Conservation (phyloP, 2,888 invertebrate genomes). For the Xestia c-nigrum region DNA sequence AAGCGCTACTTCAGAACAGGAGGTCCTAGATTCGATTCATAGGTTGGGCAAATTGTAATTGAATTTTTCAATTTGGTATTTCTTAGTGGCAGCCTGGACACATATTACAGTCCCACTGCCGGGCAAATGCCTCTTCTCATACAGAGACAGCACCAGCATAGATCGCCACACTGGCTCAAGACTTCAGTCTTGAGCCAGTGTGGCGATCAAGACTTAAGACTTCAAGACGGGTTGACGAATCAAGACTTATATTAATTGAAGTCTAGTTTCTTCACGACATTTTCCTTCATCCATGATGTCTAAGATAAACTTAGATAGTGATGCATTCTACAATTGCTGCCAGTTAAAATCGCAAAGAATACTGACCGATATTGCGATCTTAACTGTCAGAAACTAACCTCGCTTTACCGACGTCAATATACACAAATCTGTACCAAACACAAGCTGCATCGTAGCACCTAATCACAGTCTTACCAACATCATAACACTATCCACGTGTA, state of each 20-base stretch:
- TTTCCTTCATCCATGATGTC: background rate
- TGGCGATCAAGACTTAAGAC: no score
- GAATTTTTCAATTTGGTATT: background rate
- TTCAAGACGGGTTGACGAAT: background rate
- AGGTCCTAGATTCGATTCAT: background rate
- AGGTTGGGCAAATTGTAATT: background rate
- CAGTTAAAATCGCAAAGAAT: no score
- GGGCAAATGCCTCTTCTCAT: background rate
- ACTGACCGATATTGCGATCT: no score
- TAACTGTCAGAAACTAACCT: no score
- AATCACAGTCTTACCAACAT: constrained; percentile 12
- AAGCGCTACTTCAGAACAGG: background rate
- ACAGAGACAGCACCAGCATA: background rate
- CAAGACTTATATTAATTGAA: background rate
- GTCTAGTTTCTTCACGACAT: background rate
- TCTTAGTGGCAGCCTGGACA: background rate
- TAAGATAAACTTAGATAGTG: background rate
- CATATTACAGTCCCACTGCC: background rate
- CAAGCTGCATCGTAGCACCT: background rate
- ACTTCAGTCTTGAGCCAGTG: no score
- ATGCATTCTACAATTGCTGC: no score
- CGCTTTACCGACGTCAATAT: no score
- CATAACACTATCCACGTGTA: constrained; percentile 21
- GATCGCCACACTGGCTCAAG: background rate
- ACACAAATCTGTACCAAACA: background rate